Evolutionary conservation across 2,113 vertebrate genomes (phyloP), one percentile per base, ranked within the genome.

Genomic region (Sander lucioperca): DNA sequence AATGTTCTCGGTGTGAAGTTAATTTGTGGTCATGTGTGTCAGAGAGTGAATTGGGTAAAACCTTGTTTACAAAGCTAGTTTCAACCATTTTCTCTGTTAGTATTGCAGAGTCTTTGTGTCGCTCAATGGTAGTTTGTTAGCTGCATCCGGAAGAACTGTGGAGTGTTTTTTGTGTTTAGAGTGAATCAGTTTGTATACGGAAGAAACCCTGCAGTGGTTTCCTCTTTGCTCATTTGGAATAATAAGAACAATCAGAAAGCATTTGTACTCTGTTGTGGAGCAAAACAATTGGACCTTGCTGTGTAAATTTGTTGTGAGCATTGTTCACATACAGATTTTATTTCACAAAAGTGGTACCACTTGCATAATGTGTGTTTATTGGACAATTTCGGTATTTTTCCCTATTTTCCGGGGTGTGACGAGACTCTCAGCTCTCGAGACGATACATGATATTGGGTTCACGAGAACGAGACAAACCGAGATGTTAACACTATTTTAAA

Each of bases 211-310:
- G 85, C 67, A 85, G 79, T 76, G 68, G 51, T 89, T 83, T 77
- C 53, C 53, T 39, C 45, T 47, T 71, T 50, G 12, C 69, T 89
- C 58, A 81, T 82, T 85, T 86, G 77, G 74, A 39, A 53, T 73
- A 74, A 71, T 66, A 54, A 70, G 59, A 75, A 74, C 87, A 92
- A 89, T 85, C 70, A 88, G 54, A 70, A 71, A 87, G 58, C 82
- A 84, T 82, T 90, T 83, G 70, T 54, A 53, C 54, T 83, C 27
- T 0, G 57, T 59, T 64, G 69, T 71, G 58, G 58, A 83, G 66
- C 21, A n/a, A 65, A 80, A 83, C 74, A 77, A 78, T 80, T 70
- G 64, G 54, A 63, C 56, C 54, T 71, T 62, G 53, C 66, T 64
- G 36, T 45, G 66, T 69, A 50, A 63, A 83, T 86, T 79, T 74